Conservation (phyloP, 2,113 vertebrate species). For the Donacobius atricapilla region DNA sequence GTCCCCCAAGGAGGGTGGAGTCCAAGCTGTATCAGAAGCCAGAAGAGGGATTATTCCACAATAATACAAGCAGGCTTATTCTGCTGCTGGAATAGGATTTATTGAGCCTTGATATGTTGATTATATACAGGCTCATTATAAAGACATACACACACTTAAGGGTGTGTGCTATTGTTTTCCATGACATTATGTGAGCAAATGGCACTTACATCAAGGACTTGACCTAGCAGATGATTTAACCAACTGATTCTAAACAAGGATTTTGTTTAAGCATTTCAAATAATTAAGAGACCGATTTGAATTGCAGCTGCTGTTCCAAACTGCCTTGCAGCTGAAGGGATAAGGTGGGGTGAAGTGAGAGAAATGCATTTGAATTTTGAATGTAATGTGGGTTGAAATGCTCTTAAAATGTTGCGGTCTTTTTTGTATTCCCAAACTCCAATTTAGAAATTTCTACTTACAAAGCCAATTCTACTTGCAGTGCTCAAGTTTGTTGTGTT, state of each 20-base stretch:
- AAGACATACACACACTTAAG: not conserved
- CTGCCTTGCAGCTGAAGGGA: not conserved
- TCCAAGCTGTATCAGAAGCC: not conserved
- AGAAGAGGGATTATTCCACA: not conserved
- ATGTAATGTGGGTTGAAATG: not conserved
- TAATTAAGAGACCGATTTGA: not conserved
- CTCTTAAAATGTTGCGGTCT: not conserved
- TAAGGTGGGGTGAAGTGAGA: not conserved
- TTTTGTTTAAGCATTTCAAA: conserved; percentile 18
- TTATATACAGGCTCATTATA: not conserved
- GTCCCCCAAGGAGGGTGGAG: not conserved
- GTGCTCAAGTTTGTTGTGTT: not conserved
- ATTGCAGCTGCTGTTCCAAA: not conserved
- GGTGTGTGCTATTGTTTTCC: conserved; percentile 16
- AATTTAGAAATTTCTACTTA: not conserved
- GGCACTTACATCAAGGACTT: conserved; percentile 3
- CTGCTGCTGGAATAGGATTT: not conserved
- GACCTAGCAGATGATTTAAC: not conserved
- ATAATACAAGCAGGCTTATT: not conserved
- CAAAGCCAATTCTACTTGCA: not conserved
- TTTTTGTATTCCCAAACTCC: not conserved
- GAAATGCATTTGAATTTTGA: not conserved
- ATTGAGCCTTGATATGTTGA: not conserved
- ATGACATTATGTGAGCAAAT: not conserved
- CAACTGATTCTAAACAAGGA: not conserved